Percentiles rank a stretch among this genome's conserved stretches.
Evolutionary conservation across 2,888 invertebrate species (phyloP).

Genomic region (Drosophila dives): DNA sequence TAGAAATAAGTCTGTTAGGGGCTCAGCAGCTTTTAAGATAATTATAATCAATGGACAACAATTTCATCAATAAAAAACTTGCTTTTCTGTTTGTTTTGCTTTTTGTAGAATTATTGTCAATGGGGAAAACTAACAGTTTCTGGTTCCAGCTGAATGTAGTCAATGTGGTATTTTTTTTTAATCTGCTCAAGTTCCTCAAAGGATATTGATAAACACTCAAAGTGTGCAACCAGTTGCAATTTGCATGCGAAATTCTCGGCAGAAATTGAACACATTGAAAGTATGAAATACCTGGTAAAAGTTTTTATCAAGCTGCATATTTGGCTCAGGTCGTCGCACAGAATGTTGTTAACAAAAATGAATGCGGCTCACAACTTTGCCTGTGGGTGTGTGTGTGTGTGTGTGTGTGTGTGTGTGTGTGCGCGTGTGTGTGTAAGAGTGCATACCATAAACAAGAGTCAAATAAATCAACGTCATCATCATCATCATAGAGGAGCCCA

Average conservation of each 20-base stretch:
- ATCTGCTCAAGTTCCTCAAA: slow-evolving; percentile 8
- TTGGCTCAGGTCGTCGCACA: slow-evolving; percentile 18
- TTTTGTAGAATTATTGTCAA: background rate
- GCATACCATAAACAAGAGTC: slow-evolving; percentile 71
- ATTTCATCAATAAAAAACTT: background rate
- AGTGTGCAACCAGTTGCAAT: slow-evolving; percentile 33
- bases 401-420: slow-evolving; percentile 18
- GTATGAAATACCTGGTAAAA: slow-evolving; percentile 36
- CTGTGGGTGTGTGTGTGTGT: slow-evolving; percentile 4
- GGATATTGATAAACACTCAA: slow-evolving; percentile 16
- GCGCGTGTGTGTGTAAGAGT: slow-evolving; percentile 35
- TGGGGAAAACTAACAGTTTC: background rate
- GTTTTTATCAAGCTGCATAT: slow-evolving; percentile 22
- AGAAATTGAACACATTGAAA: slow-evolving; percentile 39
- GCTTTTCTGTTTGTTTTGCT: background rate
- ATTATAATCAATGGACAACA: background rate
- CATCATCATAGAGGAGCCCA: slow-evolving; percentile 55
- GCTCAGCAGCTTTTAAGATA: background rate
- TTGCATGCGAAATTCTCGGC: slow-evolving; percentile 19
- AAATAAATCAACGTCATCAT: slow-evolving; percentile 71
- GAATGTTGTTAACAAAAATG: slow-evolving; percentile 44
- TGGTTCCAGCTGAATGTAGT: background rate
- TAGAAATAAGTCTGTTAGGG: background rate
- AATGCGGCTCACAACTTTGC: slow-evolving; percentile 54
- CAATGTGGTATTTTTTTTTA: slow-evolving; percentile 2